Percentiles rank a stretch among this genome's conserved stretches.
Conservation (phyloP, 2,888 invertebrate species). For the Ferrisia virgata region DNA sequence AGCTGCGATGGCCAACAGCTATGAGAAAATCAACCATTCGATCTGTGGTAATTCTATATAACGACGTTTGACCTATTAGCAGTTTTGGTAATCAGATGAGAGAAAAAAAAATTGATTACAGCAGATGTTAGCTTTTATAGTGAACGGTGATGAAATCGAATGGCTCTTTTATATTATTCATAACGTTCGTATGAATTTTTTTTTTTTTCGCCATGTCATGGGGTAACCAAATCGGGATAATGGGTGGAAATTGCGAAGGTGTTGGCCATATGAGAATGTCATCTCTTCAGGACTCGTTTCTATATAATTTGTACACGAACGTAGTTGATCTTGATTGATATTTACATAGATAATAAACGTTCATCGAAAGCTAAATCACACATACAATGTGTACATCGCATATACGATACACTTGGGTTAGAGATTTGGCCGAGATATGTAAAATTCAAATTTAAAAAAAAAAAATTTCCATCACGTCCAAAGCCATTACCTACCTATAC, state of each 20-base stretch:
- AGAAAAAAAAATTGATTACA: background rate
- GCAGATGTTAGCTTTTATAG: background rate
- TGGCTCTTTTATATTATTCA: background rate
- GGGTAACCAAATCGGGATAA: background rate
- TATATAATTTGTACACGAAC: background rate
- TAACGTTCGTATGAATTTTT: background rate
- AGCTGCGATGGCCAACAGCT: slow-evolving; percentile 18
- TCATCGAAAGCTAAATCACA: too few relatives aligned
- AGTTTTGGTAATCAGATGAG: background rate
- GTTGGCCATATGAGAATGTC: background rate
- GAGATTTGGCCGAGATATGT: too few relatives aligned
- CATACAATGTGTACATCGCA: too few relatives aligned
- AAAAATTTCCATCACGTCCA: too few relatives aligned
- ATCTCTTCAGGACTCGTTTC: too few relatives aligned
- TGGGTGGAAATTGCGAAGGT: background rate
- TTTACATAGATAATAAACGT: too few relatives aligned
- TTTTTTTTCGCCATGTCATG: background rate
- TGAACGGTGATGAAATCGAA: background rate
- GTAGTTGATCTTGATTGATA: background rate
- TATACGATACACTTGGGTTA: too few relatives aligned
- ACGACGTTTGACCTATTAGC: background rate
- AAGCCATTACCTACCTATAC: too few relatives aligned
- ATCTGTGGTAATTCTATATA: background rate
- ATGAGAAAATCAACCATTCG: background rate
- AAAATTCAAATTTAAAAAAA: too few relatives aligned